A percentile compares a stretch with the other conserved stretches of the same genome.
Conservation (phyloP, 1,140 invertebrate genomes). For the Lepidurus couesii region DNA sequence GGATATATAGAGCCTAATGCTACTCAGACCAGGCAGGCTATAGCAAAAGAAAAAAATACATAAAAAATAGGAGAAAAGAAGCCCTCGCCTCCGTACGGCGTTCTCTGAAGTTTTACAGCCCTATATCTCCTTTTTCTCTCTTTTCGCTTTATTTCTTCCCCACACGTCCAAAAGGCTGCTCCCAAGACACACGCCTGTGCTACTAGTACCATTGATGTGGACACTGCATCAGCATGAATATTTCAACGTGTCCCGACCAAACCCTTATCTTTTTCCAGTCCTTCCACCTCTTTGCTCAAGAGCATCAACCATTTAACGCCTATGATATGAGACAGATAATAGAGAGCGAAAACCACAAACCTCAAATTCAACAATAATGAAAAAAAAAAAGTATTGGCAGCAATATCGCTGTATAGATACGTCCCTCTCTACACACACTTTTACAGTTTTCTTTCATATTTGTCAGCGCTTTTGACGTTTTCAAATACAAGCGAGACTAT, state of each 20-base stretch:
- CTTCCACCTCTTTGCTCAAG: no score
- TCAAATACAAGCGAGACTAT: neutral
- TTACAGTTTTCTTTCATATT: neutral
- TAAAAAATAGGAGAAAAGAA: no score
- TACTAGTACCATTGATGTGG: conserved; percentile 2
- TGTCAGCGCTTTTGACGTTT: neutral
- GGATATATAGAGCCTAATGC: no score
- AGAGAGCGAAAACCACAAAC: no score
- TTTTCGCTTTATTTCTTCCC: neutral
- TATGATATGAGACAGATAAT: no score
- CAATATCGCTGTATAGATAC: neutral
- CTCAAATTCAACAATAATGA: neutral
- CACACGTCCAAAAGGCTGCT: neutral
- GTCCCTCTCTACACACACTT: neutral
- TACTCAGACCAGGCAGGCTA: no score
- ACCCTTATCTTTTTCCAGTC: no score
- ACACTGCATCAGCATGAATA: conserved; percentile 22
- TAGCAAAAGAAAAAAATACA: no score
- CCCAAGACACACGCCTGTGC: neutral
- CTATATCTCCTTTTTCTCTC: neutral
- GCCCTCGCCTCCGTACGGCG: no score
- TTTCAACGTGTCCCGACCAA: neutral
- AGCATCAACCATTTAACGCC: no score
- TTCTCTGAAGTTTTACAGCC: no score
- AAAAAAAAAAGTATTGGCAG: neutral